phyloP scores from a whole-genome alignment of 1,140 invertebrate species.

The Colletes gigas region DNA sequence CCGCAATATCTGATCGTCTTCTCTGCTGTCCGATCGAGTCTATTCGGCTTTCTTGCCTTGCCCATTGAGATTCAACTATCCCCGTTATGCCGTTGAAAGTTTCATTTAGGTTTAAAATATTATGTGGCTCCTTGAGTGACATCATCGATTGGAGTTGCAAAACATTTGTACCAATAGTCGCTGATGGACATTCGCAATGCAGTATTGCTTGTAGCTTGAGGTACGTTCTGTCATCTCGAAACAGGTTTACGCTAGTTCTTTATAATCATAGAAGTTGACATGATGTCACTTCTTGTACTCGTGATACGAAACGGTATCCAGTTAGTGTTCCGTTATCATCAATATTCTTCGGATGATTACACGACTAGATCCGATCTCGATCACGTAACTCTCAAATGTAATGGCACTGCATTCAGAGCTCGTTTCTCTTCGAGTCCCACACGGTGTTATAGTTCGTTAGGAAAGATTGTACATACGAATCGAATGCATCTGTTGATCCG shows the following conservation, averaged over 20 bases:
- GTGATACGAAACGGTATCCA: background rate
- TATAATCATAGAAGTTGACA: background rate
- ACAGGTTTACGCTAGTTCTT: slow-evolving; percentile 20
- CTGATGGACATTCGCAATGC: background rate
- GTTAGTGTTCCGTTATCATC: background rate
- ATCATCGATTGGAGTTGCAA: background rate
- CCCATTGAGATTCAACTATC: background rate
- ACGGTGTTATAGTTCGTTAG: slow-evolving; percentile 3
- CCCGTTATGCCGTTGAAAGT: background rate
- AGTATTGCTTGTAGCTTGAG: background rate
- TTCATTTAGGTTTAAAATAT: background rate
- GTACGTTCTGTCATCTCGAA: background rate
- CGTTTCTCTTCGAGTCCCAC: background rate
- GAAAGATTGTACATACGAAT: background rate
- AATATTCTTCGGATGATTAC: background rate
- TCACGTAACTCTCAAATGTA: too few species aligned
- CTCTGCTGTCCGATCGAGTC: background rate
- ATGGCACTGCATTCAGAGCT: background rate
- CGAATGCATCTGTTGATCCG: background rate
- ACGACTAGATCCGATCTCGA: too few species aligned
- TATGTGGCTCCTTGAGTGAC: background rate
- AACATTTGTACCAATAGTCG: background rate
- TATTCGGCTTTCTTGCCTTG: too few species aligned
- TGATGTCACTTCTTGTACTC: slow-evolving; percentile 1
- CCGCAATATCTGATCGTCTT: slow-evolving; percentile 6